Base-by-base conservation (phyloP, 1,140 invertebrate species). In the Eumaeus atala region DNA sequence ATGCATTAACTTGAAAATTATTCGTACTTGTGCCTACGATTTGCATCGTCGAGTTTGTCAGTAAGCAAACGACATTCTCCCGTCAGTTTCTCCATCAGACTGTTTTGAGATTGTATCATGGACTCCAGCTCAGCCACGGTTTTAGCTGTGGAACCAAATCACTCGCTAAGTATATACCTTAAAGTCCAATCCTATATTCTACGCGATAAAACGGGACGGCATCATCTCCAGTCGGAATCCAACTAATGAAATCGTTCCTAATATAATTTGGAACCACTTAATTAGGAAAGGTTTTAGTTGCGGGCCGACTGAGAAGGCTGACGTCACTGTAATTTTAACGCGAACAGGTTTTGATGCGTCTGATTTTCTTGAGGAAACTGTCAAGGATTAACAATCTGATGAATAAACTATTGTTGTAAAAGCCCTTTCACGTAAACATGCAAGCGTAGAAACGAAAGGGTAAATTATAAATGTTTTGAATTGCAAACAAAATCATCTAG, bases 1-100 rank as follows among this genome's bases (percentile, higher is more conserved):
- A 82, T 84, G 75, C 76, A 66, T 71, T 74, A 64, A 75, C 64
- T 74, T 74, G 54, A 70, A 74, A 77, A 74, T 73, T 84, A 57
- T 70, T 73, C 84, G 92, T 95, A 95, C 94, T 95, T 95, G 92
- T 95, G 93, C 84, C 92, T 93, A 84, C 91, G 88, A 79, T 91
- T 92, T 79, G 93, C 91, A 86, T 94, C 93, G 90, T 95, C 94
- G 89, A 95, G 91, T 90, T 93, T 94, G 86, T 92, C 90, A 77
- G 94, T 95, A 85, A 95, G 91, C 85, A 90, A 91, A 90, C 93
- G 93, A 90, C 94, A 95, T 90, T 95, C 93, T 72, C 88, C 90
- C 73, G 93, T 93, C 77, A 95, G 91, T 91, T 93, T 94, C 89
- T 94, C 93, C 92, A 95, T 93, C 90, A 95, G 91, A 90, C 91